Conservation (phyloP, 2,888 invertebrate species). For the Polyploca ridens region DNA sequence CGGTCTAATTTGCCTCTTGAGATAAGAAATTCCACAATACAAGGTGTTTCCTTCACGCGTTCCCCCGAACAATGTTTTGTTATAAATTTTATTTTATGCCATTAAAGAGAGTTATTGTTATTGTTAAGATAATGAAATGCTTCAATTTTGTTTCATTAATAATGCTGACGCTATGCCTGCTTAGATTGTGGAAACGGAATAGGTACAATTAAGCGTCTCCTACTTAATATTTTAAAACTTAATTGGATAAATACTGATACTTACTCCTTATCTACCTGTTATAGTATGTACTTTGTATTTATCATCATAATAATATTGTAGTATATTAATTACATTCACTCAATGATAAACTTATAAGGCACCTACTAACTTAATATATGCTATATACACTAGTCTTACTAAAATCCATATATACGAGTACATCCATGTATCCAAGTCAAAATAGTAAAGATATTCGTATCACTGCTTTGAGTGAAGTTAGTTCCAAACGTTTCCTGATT, state of each 20-base stretch:
- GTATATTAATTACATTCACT: too few relatives aligned
- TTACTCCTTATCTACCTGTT: too few relatives aligned
- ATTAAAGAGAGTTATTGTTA: conserved; percentile 49
- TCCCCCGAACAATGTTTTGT: conserved; percentile 44
- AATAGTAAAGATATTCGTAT: neutral
- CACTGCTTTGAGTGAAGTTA: neutral
- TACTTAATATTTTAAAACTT: too few relatives aligned
- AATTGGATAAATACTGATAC: too few relatives aligned
- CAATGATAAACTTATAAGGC: too few relatives aligned
- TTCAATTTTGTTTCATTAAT: conserved; percentile 28
- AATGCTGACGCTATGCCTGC: conserved; percentile 1
- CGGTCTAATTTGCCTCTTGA: conserved; percentile 49
- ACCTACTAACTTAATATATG: too few relatives aligned
- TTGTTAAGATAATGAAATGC: conserved; percentile 40
- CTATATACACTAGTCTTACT: too few relatives aligned
- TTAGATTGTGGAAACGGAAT: neutral
- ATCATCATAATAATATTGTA: too few relatives aligned
- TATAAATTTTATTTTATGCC: conserved; percentile 44
- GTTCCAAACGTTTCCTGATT: neutral
- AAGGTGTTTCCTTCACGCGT: conserved; percentile 54
- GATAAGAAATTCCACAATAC: conserved; percentile 58
- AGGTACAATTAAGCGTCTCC: neutral
- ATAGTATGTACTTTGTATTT: too few relatives aligned
- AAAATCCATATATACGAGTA: neutral
- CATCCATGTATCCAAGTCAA: neutral